A percentile compares a stretch with the other conserved stretches of the same genome.
These are phyloP conservation scores for Palythoa grandis DNA, from an alignment of 92 coral and sea anemone species.

Conservation along the genomic window DNA sequence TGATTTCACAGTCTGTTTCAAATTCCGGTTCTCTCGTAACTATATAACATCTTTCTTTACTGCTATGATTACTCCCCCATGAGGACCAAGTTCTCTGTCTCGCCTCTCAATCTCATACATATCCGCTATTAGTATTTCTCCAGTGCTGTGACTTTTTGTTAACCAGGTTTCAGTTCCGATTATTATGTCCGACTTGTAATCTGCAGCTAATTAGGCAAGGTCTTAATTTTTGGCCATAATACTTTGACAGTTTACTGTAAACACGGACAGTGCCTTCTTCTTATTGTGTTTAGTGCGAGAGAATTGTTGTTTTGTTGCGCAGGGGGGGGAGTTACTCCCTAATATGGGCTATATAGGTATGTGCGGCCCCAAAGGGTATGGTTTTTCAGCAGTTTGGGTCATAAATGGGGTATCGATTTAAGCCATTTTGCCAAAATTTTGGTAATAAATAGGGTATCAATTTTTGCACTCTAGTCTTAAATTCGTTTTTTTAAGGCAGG, in stretches of 20 bases:
- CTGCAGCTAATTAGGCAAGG: neutral
- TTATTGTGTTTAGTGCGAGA: neutral
- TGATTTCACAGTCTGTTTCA: slow-evolving; percentile 63
- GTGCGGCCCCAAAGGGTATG: no score
- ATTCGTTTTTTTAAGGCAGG: no score
- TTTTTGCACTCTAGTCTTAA: no score
- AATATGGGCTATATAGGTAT: no score
- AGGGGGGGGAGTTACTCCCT: no score
- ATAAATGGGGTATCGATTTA: no score
- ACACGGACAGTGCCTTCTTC: neutral
- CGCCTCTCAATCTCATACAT: slow-evolving; percentile 59
- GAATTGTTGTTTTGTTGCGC: no score
- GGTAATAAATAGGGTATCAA: no score
- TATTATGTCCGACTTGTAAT: neutral
- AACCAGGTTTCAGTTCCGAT: slow-evolving; percentile 60
- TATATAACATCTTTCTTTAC: slow-evolving; percentile 49
- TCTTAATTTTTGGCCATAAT: neutral
- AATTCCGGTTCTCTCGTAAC: slow-evolving; percentile 44
- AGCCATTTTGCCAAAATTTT: no score
- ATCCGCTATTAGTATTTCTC: slow-evolving; percentile 32
- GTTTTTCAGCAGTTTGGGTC: no score
- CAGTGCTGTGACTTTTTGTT: slow-evolving; percentile 43
- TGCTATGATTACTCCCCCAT: slow-evolving; percentile 62
- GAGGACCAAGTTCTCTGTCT: slow-evolving; percentile 52
- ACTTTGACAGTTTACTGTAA: neutral